phyloP scores from a whole-genome alignment of 2,888 invertebrate genomes.

The Charanyca ferruginea region DNA sequence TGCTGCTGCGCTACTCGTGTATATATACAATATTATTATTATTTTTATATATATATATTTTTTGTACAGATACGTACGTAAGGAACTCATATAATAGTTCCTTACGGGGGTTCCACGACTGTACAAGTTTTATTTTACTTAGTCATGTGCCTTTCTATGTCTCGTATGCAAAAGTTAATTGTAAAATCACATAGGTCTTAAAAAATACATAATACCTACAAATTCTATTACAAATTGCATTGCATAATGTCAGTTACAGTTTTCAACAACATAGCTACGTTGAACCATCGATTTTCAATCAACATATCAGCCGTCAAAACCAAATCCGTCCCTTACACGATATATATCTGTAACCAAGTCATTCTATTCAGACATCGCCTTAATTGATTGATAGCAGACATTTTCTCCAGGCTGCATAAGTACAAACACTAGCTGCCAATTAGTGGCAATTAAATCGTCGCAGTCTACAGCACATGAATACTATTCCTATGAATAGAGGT shows the following conservation, averaged over 20 bases:
- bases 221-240: background rate
- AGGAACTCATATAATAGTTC: too few species aligned
- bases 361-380: constrained; percentile 14
- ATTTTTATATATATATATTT: too few species aligned
- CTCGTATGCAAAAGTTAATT: too few species aligned
- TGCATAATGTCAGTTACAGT: background rate
- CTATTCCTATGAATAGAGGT: constrained; percentile 50
- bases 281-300: constrained; percentile 12
- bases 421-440: constrained; percentile 46
- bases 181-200: too few species aligned
- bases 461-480: constrained; percentile 46
- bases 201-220: too few species aligned
- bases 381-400: constrained; percentile 47
- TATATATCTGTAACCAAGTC: constrained; percentile 19
- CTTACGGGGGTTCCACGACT: too few species aligned
- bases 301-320: constrained; percentile 21
- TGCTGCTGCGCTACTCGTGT: too few species aligned
- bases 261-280: background rate
- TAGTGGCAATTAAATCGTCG: constrained; percentile 52
- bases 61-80: too few species aligned
- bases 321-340: constrained; percentile 4
- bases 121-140: too few species aligned
- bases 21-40: too few species aligned
- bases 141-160: too few species aligned
- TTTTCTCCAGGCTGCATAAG: constrained; percentile 23